Evolutionary conservation across 2,888 invertebrate genomes (phyloP).

Genomic region (Palloptera scutellata): DNA sequence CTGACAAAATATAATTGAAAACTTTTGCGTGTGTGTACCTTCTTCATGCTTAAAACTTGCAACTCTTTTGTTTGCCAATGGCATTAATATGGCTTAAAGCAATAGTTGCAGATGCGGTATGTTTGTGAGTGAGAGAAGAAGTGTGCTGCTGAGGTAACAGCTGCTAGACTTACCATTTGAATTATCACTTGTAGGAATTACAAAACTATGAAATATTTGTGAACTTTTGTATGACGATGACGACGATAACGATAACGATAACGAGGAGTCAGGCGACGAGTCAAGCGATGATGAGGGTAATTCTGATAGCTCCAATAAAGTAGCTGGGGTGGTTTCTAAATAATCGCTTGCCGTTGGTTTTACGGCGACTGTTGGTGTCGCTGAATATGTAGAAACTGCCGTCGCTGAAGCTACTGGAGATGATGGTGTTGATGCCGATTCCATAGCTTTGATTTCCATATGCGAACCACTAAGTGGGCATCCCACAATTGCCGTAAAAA

Average conservation of each 20-base stretch:
- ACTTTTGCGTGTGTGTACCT: slow-evolving; percentile 4
- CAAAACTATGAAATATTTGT: background rate
- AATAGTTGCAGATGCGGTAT: background rate
- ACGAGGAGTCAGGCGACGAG: slow-evolving; percentile 5
- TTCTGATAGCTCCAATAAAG: no score
- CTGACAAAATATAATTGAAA: background rate
- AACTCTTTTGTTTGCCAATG: background rate
- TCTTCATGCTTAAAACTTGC: background rate
- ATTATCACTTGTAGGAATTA: slow-evolving; percentile 4
- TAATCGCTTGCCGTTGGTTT: slow-evolving; percentile 21
- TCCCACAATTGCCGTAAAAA: slow-evolving; percentile 46
- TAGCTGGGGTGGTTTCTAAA: slow-evolving; percentile 12
- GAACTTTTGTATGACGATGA: background rate
- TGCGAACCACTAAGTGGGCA: slow-evolving; percentile 45
- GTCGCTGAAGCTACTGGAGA: slow-evolving; percentile 12
- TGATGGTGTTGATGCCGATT: slow-evolving; percentile 10
- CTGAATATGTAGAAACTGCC: slow-evolving; percentile 12
- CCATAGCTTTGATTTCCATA: slow-evolving; percentile 39
- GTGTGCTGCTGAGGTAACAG: no score
- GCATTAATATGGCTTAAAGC: slow-evolving; percentile 5
- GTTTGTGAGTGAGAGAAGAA: no score
- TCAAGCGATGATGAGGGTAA: background rate
- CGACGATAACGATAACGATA: slow-evolving; percentile 3
- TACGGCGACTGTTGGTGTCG: slow-evolving; percentile 7
- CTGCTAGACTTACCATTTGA: background rate